Evolutionary conservation across 2,797 vertebrate species (phyloP), one percentile per base, ranked within the genome.

Genomic region (Morelia viridis): DNA sequence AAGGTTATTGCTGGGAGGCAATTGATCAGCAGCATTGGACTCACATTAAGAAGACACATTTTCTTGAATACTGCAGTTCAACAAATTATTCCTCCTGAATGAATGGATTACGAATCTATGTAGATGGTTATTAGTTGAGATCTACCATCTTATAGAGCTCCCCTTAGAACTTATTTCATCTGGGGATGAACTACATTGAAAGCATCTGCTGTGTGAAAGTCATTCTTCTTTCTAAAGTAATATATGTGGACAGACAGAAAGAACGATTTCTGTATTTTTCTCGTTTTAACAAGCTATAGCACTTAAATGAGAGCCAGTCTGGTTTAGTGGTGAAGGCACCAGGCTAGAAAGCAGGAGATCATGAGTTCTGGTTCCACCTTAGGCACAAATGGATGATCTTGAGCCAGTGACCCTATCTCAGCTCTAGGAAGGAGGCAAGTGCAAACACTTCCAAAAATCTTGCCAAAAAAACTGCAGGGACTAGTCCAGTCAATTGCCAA

Each of bases 11-110:
- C 5, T 35, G 62, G 71, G 64, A 35, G 94, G 94, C 71, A 7
- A 96, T 96, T 87, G 88, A 93, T 96, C 92, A 96, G 35, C 91
- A 88, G 93, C 92, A 86, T 91, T 89, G 94, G 91, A 17, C 89
- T 95, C 94, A 89, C 93, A 94, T 92, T 94, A 95, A 65, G 91
- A 94, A 96, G 87, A 89, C 89, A 92, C 62, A 89, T 93, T 95
- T 92, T 93, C 95, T 95, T 94, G 93, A 94, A 94, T 89, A 50
- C 31, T 85, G 94, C 93, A 94, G 71, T 93, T 94, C 71, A 95
- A 92, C 87, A 95, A 92, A 95, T 94, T 92, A 94, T 95, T 95
- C 94, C 95, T 95, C 91, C 89, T 94, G 93, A 93, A 94, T 90
- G 87, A 93, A 61, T 46, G 94, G 64, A 92, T 76, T 95, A 91